Percentiles rank a stretch among this genome's conserved stretches.
Conservation (phyloP, 2,113 vertebrate genomes). For the Epinephelus cyanopodus region DNA sequence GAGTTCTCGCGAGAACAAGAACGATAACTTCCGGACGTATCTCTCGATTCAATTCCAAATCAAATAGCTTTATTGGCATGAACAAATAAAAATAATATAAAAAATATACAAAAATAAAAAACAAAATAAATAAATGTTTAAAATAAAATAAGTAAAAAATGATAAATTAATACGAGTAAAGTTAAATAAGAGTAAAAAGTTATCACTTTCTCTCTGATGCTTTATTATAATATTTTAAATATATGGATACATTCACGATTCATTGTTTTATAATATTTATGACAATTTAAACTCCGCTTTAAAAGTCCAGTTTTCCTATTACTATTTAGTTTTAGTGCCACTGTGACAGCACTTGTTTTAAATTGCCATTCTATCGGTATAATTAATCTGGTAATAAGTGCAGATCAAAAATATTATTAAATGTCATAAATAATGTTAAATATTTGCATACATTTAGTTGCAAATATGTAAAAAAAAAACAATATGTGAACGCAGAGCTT, state of each 20-base stretch:
- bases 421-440: not conserved
- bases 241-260: not conserved
- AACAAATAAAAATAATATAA: too few species aligned
- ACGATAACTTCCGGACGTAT: not conserved
- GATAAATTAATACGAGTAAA: too few species aligned
- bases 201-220: not conserved
- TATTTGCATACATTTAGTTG: not conserved
- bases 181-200: too few species aligned
- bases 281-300: not conserved
- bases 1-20: constrained; percentile 73
- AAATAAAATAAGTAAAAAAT: not conserved
- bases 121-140: too few species aligned
- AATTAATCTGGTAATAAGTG: not conserved
- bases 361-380: not conserved
- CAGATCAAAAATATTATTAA: not conserved
- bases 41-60: too few species aligned
- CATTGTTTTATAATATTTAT: not conserved
- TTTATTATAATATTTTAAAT: not conserved
- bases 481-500: not conserved
- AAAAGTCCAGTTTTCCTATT: not conserved
- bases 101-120: too few species aligned
- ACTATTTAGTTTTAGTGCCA: not conserved
- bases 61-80: too few species aligned
- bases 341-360: not conserved
- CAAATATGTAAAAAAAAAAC: not conserved